Evolutionary conservation across 2,113 vertebrate species (phyloP).

Genomic region (Ranitomeya imitator): DNA sequence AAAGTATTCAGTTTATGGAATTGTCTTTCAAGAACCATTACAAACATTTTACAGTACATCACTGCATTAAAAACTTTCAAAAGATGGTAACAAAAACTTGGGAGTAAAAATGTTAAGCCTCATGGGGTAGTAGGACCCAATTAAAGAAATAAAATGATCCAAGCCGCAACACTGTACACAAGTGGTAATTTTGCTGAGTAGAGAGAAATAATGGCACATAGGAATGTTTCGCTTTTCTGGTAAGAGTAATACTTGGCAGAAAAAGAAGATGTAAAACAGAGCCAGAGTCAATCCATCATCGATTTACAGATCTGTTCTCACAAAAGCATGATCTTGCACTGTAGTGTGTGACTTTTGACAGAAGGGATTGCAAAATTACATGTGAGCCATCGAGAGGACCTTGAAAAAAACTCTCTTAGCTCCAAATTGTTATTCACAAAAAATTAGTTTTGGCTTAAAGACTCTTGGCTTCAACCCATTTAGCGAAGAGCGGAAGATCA

Average conservation of each 20-base stretch:
- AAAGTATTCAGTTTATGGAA: no score
- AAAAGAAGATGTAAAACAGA: slow-evolving; percentile 29
- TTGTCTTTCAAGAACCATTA: no score
- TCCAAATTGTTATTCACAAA: slow-evolving; percentile 32
- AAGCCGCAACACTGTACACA: neutral
- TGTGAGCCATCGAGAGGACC: slow-evolving; percentile 8
- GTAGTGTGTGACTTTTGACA: slow-evolving; percentile 49
- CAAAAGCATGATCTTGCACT: slow-evolving; percentile 49
- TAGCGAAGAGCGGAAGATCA: neutral
- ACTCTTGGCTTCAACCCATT: slow-evolving; percentile 5
- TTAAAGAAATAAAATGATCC: neutral
- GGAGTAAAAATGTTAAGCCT: neutral
- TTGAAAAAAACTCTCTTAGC: slow-evolving; percentile 30
- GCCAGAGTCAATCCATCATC: slow-evolving; percentile 51
- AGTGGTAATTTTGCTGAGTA: slow-evolving; percentile 2
- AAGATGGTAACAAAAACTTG: neutral
- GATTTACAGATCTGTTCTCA: slow-evolving; percentile 44
- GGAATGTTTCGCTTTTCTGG: slow-evolving; percentile 6
- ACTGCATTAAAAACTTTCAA: neutral
- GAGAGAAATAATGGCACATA: slow-evolving; percentile 33
- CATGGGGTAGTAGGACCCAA: neutral
- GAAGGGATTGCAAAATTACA: slow-evolving; percentile 45
- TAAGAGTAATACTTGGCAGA: slow-evolving; percentile 46
- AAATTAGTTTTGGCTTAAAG: neutral
- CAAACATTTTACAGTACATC: neutral